Evolutionary conservation across 2,888 invertebrate species (phyloP), one percentile per base, ranked within the genome.

Genomic region (Rhagium mordax): DNA sequence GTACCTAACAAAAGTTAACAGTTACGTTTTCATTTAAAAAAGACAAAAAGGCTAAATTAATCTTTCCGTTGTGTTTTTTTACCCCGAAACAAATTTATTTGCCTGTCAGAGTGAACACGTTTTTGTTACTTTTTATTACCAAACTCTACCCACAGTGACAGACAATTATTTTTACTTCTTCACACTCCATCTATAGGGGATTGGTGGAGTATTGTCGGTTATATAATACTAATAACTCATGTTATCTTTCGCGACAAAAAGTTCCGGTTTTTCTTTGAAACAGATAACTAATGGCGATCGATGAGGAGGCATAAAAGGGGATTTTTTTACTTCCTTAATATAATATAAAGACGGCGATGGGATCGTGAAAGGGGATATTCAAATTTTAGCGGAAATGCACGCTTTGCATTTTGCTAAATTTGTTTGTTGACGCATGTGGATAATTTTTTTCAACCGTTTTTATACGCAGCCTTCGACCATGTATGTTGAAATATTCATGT

Each of bases 71-170:
- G 55, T 53, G 18, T 55, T 24, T 55, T 51, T 55, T 55, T 55
- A 7, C n/a, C 20, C 55, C 21, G 55, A 55, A 55, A 21, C 21
- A 24, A 55, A 55, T 55, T 55, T 55, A 55, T 55, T 20, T 55
- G 55, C 21, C 55, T 55, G 55, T 55, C 55, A 21, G 55, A n/a
- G 27, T 55, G 55, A 15, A 55, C 55, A 55, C 55, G 55, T 55
- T 55, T 55, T 24, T 55, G 55, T 55, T 55, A 24, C 21, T 20
- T 55, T 55, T 55, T 55, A 24, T 55, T 55, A n/a, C 24, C 41
- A n/a, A 41, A 41, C 41, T 41, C 41, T 41, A 41, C 41, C 41
- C 41, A 41, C 41, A 41, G 41, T 41, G 41, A 41, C 41, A 41
- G 41, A 41, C 41, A 41, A 41, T 41, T 41, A 41, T 41, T 41